These are phyloP conservation scores for Tetramorium simillimum DNA, from an alignment of 1,140 invertebrate genomes.

Conservation along the genomic window DNA sequence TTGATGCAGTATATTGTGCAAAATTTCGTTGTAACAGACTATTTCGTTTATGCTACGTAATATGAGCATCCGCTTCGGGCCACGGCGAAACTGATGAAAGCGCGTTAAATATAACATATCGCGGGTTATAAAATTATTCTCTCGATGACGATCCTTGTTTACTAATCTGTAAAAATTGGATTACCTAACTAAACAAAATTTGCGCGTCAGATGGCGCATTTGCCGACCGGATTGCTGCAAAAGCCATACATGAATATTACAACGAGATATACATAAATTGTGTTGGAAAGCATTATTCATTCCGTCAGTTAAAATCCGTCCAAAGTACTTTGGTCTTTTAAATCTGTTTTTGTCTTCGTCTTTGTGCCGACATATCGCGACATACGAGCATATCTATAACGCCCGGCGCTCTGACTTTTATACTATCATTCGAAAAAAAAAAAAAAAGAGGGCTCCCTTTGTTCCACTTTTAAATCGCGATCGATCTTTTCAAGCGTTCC, in stretches of 20 bases:
- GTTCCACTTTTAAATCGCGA: constrained; percentile 35
- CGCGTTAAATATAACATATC: constrained; percentile 40
- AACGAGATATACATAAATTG: not conserved
- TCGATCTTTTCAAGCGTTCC: constrained; percentile 37
- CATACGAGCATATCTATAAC: not conserved
- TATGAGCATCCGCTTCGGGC: not conserved
- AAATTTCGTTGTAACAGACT: constrained; percentile 44
- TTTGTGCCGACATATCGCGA: constrained; percentile 15
- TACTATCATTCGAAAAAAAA: not conserved
- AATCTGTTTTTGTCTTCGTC: not conserved
- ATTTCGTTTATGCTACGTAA: constrained; percentile 27
- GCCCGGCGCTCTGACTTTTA: not conserved
- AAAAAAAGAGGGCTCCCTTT: not conserved
- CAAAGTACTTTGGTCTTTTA: not conserved
- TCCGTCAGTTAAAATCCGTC: not conserved
- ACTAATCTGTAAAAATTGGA: constrained; percentile 22
- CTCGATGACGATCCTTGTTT: constrained; percentile 28
- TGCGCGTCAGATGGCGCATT: not conserved
- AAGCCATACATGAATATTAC: constrained; percentile 16
- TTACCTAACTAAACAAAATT: constrained; percentile 34
- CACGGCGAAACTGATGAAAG: constrained; percentile 10
- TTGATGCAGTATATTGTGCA: constrained; percentile 23
- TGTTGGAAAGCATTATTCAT: not conserved
- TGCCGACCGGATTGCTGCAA: not conserved
- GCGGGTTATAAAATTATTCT: constrained; percentile 7